These are phyloP conservation scores for Pogonocherus hispidulus DNA, from an alignment of 2,888 invertebrate genomes.

Conservation along the genomic window DNA sequence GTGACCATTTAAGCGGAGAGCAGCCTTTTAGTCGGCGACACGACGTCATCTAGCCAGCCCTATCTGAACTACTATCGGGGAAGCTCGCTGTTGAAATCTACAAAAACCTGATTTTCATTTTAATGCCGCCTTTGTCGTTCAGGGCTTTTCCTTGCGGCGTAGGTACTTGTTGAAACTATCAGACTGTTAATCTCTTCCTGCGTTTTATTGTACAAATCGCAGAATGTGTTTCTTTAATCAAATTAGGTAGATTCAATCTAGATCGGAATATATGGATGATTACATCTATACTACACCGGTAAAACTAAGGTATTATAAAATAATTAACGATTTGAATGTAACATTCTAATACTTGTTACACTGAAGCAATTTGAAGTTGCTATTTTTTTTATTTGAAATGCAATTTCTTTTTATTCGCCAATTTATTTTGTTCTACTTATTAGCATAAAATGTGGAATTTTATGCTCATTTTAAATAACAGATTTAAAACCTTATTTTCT, in stretches of 20 bases:
- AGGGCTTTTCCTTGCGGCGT: neutral
- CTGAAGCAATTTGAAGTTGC: neutral
- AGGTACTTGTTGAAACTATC: conserved; percentile 13
- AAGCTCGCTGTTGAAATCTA: conserved; percentile 8
- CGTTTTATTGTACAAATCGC: neutral
- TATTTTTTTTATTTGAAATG: no score
- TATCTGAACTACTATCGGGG: neutral
- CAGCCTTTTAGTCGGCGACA: neutral
- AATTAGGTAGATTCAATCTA: conserved; percentile 8
- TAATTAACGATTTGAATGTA: no score
- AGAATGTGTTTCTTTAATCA: neutral
- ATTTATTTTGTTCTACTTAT: no score
- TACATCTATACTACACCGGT: no score
- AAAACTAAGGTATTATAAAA: no score
- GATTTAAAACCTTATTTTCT: no score
- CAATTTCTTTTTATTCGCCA: no score
- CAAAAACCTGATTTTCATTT: neutral
- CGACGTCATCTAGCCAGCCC: conserved; percentile 18
- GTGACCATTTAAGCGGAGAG: conserved; percentile 4
- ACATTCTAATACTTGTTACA: no score
- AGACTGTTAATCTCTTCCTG: conserved; percentile 7
- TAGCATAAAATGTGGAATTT: no score
- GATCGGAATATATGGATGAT: no score
- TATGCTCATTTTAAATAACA: no score
- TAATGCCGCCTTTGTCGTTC: conserved; percentile 10